Base-by-base conservation (phyloP, 2,113 vertebrate species). In the Notarius lentiginosus region DNA sequence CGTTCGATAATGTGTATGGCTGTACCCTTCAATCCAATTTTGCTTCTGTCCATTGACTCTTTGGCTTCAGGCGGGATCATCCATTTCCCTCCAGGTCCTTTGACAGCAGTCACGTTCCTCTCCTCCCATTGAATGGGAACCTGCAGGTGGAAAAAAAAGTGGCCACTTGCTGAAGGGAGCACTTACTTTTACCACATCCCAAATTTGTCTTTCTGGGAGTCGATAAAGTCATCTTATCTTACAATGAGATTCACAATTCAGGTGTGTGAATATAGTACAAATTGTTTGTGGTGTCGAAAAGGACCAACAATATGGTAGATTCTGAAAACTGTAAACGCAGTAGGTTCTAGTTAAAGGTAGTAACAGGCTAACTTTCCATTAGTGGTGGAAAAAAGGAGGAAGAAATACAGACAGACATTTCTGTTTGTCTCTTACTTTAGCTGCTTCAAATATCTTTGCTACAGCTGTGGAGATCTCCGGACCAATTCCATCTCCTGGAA, bases 401-500 rank as follows among this genome's bases (percentile, higher is more conserved):
- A 22, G 12, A 75, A 65, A 55, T 68, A 85, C 0, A 83, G 65
- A 7, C 2, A 53, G 65, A 7, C 1, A 53, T 15, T 18, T 56
- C 15, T 68, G 60, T 27, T 27, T 49, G 66, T 58, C 76, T 81
- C 90, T 91, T 93, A 98, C 98, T 91, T 98, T 95, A 88, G 97
- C 97, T 90, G 96, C 96, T 92, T 97, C 97, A 93, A 99, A 99
- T 91, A 99, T 98, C 90, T 98, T 97, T 96, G 97, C 94, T 66
- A 99, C 97, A 84, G 98, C 95, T 79, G 89, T 88, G 61, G 98
- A 99, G 91, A 99, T 99, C 92, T 99, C 98, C 0, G 97, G 98
- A 90, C 98, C 98, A 89, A 99, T 99, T 90, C 98, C 98, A 95
- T 99, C 98, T 86, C 98, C 98, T 84, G 98, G 98, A 94, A 99